phyloP scores from a whole-genome alignment of 2,797 vertebrate genomes.

The Schizopygopsis malacanthus region DNA sequence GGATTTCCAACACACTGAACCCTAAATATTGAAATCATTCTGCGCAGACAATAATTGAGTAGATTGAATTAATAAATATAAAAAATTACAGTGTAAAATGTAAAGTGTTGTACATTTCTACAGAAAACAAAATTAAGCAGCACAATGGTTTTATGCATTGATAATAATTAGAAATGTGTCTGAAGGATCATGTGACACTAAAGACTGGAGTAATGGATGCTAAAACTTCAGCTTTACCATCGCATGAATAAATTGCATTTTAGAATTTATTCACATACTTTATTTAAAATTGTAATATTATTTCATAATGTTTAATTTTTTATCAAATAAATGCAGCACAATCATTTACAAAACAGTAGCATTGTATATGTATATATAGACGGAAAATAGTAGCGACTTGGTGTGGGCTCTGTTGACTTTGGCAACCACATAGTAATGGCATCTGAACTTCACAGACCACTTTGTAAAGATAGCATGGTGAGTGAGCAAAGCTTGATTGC shows the following conservation, averaged over 20 bases:
- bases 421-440: neutral
- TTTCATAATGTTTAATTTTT: no score
- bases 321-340: no score
- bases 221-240: no score
- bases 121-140: neutral
- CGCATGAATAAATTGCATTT: no score
- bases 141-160: neutral
- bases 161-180: neutral
- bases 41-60: neutral
- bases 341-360: no score
- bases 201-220: neutral
- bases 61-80: neutral
- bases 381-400: no score
- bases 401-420: no score
- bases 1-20: neutral
- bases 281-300: no score
- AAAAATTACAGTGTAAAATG: neutral
- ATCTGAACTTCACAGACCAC: neutral
- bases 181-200: neutral
- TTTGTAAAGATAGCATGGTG: neutral
- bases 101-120: no score
- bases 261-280: no score
- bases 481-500: neutral
- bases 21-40: neutral
- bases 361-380: no score